Base-by-base conservation (phyloP, 2,113 vertebrate species). In the Pelvicachromis taeniatus region DNA sequence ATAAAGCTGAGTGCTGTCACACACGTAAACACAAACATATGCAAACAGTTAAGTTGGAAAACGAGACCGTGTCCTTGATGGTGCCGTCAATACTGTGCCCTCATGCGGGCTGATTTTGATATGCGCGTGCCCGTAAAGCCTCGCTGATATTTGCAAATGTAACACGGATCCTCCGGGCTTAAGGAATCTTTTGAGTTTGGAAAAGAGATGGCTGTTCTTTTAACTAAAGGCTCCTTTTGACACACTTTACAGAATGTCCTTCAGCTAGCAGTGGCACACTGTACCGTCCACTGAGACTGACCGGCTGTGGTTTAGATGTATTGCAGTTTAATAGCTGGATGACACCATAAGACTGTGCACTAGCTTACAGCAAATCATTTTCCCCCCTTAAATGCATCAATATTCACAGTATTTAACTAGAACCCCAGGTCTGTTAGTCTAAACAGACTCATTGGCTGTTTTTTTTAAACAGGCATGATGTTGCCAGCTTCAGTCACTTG, bases 121-220 rank as follows among this genome's bases (percentile, higher is more conserved):
- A 23, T 82, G 83, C 16, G 54, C 53, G 75, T 53, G 21, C 52
- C 23, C 55, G n/a, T 17, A 16, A 85, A 82, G 33, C 70, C 58
- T 23, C 45, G 78, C 54, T 85, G 91, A 77, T 87, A 80, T 92
- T 91, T 92, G 4, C 40, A 91, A 91, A 93, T 89, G 85, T 5
- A 81, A 87, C 77, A 52, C 1, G 6, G 73, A 12, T 83, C 85
- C 91, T 86, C 4, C 0, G 83, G 87, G 85, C 85, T 59, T 38
- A n/a, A 16, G 26, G 45, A 73, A 29, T 21, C 80, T 63, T 85
- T 9, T 40, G 21, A 19, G 38, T 14, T 9, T 50, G 55, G 16
- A 38, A 9, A 23, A 48, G 42, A 70, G 40, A 38, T 1, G 33
- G 52, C 4, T 80, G 55, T 52, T 78, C 10, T 40, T 78, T 78